A percentile compares a stretch with the other conserved stretches of the same genome.
Conservation (phyloP, 2,888 invertebrate species). For the Bugula neritina region DNA sequence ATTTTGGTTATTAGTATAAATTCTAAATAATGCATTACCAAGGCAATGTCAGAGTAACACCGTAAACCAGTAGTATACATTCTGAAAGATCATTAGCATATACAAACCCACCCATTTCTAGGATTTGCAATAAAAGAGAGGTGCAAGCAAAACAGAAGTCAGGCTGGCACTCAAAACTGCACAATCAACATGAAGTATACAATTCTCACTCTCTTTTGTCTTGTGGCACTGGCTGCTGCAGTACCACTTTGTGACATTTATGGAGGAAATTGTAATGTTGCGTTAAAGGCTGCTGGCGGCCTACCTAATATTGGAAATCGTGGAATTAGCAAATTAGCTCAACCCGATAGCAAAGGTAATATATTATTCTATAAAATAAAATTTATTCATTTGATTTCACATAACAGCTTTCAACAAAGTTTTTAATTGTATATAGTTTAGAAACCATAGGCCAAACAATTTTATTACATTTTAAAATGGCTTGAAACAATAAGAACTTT, state of each 20-base stretch:
- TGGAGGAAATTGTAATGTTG: background rate
- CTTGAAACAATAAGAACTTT: no score
- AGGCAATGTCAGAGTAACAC: background rate
- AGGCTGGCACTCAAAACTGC: background rate
- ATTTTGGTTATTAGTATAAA: background rate
- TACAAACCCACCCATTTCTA: background rate
- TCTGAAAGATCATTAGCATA: background rate
- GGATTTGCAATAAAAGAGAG: background rate
- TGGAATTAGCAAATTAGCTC: no score
- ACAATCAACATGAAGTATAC: slow-evolving; percentile 16
- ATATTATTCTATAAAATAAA: no score
- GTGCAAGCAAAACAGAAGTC: background rate
- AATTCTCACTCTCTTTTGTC: slow-evolving; percentile 4
- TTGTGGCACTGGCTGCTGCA: slow-evolving; percentile 12
- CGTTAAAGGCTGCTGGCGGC: background rate
- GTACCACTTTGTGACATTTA: background rate
- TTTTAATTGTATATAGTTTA: no score
- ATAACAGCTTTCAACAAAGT: no score
- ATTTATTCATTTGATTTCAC: no score
- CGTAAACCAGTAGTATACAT: background rate
- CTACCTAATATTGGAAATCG: no score
- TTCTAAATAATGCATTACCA: background rate
- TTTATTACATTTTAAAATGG: no score
- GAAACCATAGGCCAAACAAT: no score
- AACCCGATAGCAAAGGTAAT: background rate